Conservation (phyloP, 1,140 invertebrate species). For the Contarinia nasturtii region DNA sequence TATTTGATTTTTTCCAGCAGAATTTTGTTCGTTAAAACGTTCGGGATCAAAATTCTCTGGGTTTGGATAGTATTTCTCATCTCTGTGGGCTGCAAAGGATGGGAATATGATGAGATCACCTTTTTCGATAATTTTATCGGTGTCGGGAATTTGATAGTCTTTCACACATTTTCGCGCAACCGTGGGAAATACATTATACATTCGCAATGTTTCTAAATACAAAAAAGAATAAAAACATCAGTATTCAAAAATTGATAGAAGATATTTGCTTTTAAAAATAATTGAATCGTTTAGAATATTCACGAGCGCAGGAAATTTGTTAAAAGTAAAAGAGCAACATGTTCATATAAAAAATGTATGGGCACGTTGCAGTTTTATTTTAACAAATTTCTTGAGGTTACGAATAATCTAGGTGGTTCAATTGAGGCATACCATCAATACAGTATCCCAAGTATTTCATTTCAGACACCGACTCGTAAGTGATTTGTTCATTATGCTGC, state of each 20-base stretch:
- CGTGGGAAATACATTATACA: conserved; percentile 13
- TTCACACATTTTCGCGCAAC: conserved; percentile 9
- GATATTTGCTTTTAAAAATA: too few species aligned
- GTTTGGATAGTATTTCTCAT: conserved; percentile 36
- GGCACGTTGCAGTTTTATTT: too few species aligned
- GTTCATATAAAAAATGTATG: too few species aligned
- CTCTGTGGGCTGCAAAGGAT: conserved; percentile 28
- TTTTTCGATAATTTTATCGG: conserved; percentile 17
- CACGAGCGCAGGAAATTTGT: too few species aligned
- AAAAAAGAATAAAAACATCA: neutral
- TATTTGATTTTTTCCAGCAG: conserved; percentile 3
- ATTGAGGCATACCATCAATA: conserved; percentile 15
- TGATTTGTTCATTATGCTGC: conserved; percentile 23
- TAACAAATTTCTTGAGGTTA: too few species aligned
- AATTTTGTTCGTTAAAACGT: conserved; percentile 21
- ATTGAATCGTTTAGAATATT: too few species aligned
- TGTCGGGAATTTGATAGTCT: too few species aligned
- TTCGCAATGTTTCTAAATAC: conserved; percentile 6
- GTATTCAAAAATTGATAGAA: neutral
- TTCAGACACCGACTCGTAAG: conserved; percentile 27
- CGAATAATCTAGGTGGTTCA: too few species aligned
- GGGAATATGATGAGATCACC: conserved; percentile 18
- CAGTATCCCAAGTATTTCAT: conserved; percentile 29
- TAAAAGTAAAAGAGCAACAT: too few species aligned
- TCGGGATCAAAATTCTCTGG: conserved; percentile 30